These are phyloP conservation scores for Tenthredo livida DNA, from an alignment of 2,888 invertebrate genomes.

Conservation along the genomic window DNA sequence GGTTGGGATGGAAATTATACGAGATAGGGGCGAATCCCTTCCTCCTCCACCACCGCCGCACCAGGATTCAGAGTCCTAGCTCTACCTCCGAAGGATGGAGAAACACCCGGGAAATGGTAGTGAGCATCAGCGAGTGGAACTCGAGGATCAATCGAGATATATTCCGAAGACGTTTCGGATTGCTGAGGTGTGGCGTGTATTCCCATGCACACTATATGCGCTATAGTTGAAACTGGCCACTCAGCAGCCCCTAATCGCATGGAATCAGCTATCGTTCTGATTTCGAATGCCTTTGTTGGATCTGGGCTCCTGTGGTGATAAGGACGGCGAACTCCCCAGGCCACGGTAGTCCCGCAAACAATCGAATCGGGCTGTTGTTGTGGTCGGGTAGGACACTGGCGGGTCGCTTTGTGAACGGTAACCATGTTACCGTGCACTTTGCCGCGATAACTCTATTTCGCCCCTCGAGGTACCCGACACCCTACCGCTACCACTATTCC, in stretches of 20 bases:
- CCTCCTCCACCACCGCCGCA: neutral
- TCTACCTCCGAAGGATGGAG: neutral
- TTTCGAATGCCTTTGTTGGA: neutral
- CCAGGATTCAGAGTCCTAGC: slow-evolving; percentile 7
- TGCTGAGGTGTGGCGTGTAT: too few species aligned
- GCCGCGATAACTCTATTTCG: slow-evolving; percentile 75
- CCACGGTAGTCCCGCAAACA: slow-evolving; percentile 52
- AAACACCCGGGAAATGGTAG: neutral
- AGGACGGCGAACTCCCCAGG: slow-evolving; percentile 11
- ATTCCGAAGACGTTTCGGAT: neutral
- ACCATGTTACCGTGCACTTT: slow-evolving; percentile 77
- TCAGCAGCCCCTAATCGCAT: neutral
- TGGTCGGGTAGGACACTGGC: slow-evolving; percentile 60
- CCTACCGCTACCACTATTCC: slow-evolving; percentile 5
- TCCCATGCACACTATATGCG: neutral
- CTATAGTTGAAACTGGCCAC: neutral
- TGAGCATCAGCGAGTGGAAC: neutral
- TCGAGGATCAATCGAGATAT: neutral
- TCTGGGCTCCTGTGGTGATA: neutral
- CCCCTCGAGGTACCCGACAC: slow-evolving; percentile 42
- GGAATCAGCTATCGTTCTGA: neutral
- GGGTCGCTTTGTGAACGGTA: slow-evolving; percentile 74
- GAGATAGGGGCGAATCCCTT: slow-evolving; percentile 62
- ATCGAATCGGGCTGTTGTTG: slow-evolving; percentile 62
- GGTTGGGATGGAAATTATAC: slow-evolving; percentile 69